A percentile compares a stretch with the other conserved stretches of the same genome.
Conservation (phyloP, 64 coral and sea anemone genomes). For the Stylophora pistillata region DNA sequence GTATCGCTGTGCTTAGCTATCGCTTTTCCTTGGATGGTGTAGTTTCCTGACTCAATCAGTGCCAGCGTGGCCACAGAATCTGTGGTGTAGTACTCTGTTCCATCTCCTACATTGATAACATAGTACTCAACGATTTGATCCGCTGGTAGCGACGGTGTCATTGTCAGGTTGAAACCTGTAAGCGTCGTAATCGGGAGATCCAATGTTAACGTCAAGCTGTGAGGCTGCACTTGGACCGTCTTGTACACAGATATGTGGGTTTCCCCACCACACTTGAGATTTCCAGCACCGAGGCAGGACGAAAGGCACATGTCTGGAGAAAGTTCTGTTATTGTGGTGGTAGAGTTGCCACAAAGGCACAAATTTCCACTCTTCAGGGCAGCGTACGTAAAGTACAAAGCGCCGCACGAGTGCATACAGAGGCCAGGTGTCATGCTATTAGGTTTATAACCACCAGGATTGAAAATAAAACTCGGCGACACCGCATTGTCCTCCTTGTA, state of each 20-base stretch:
- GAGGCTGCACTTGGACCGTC: neutral
- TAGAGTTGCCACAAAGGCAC: constrained; percentile 46
- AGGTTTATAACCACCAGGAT: constrained; percentile 17
- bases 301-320: constrained; percentile 20
- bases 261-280: constrained; percentile 34
- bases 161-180: constrained; percentile 4
- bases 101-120: neutral
- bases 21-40: neutral
- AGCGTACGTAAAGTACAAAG: constrained; percentile 42
- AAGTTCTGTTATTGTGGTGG: neutral
- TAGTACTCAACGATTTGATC: constrained; percentile 6
- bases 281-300: constrained; percentile 39
- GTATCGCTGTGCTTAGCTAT: constrained; percentile 31
- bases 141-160: neutral
- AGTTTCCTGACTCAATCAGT: neutral
- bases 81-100: neutral
- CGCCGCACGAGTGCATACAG: constrained; percentile 35
- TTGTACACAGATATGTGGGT: constrained; percentile 26
- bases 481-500: constrained; percentile 20
- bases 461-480: constrained; percentile 2
- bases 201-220: neutral
- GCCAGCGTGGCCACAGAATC: neutral
- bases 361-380: constrained; percentile 10
- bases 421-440: constrained; percentile 3
- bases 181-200: neutral